These are phyloP conservation scores for Hemicentrotus pulcherrimus DNA, from an alignment of 35 echinoderm and acorn worm genomes.

Conservation along the genomic window DNA sequence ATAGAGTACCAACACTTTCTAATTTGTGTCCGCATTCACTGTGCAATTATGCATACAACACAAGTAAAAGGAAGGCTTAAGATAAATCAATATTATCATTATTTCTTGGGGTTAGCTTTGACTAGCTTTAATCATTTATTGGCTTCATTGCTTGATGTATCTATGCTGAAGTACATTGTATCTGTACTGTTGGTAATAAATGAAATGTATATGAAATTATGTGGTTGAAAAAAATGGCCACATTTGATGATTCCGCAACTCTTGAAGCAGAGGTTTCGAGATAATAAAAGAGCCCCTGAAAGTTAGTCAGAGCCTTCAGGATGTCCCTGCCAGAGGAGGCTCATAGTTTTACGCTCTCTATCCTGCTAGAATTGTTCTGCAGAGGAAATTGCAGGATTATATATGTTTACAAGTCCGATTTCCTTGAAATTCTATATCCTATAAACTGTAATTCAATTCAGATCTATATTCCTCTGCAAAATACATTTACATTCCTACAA, in stretches of 20 bases:
- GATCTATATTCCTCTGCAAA: not conserved
- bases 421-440: constrained; percentile 13
- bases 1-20: no score
- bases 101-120: no score
- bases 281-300: no score
- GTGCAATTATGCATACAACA: no score
- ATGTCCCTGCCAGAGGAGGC: not conserved
- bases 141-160: no score
- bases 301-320: not conserved
- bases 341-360: not conserved
- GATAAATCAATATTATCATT: no score
- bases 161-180: no score
- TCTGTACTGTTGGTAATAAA: no score
- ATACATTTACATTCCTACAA: not conserved
- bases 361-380: not conserved
- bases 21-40: no score
- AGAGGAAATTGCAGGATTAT: not conserved
- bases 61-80: no score
- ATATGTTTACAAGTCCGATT: not conserved
- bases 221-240: not conserved
- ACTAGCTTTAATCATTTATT: no score
- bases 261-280: not conserved
- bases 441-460: not conserved
- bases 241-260: not conserved
- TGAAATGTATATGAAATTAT: no score